A percentile compares a stretch with the other conserved stretches of the same genome.
These are phyloP conservation scores for Melipona bicolor DNA, from an alignment of 2,888 invertebrate genomes.

Conservation along the genomic window DNA sequence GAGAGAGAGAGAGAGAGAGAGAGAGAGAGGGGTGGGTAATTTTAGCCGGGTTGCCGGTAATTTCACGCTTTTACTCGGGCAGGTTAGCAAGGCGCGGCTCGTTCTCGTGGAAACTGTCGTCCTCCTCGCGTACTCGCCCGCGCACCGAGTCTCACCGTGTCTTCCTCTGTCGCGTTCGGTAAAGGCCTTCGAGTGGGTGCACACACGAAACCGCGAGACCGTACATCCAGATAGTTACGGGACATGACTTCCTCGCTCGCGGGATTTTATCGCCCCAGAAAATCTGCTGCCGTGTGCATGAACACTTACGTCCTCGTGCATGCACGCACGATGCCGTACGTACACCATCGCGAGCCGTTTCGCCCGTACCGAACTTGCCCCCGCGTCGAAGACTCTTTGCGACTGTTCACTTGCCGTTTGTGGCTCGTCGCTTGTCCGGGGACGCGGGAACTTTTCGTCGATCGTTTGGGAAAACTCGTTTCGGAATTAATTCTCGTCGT, in stretches of 20 bases:
- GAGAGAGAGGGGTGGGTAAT: slow-evolving; percentile 63
- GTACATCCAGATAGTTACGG: slow-evolving; percentile 79
- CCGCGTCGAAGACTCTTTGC: slow-evolving; percentile 58
- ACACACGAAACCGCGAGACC: slow-evolving; percentile 73
- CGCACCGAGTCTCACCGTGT: slow-evolving; percentile 31
- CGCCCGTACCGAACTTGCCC: slow-evolving; percentile 44
- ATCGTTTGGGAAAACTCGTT: not conserved
- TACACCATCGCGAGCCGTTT: slow-evolving; percentile 27
- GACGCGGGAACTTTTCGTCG: slow-evolving; percentile 3
- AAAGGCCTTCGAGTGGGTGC: slow-evolving; percentile 66
- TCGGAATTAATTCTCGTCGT: no score
- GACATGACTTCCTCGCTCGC: slow-evolving; percentile 76
- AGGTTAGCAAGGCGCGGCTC: slow-evolving; percentile 72
- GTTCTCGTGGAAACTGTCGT: slow-evolving; percentile 78
- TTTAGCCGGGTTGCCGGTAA: slow-evolving; percentile 74
- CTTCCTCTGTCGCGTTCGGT: slow-evolving; percentile 44
- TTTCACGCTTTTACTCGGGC: slow-evolving; percentile 80
- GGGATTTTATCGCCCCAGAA: slow-evolving; percentile 72
- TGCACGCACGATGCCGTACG: slow-evolving; percentile 20
- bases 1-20: no score
- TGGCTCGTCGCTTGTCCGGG: slow-evolving; percentile 26
- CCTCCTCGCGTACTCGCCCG: slow-evolving; percentile 56
- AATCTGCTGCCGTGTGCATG: slow-evolving; percentile 66
- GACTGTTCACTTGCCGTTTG: slow-evolving; percentile 58
- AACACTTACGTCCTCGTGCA: slow-evolving; percentile 42